Evolutionary conservation across 2,888 invertebrate species (phyloP), one percentile per base, ranked within the genome.

Genomic region (Torymus tubicola): DNA sequence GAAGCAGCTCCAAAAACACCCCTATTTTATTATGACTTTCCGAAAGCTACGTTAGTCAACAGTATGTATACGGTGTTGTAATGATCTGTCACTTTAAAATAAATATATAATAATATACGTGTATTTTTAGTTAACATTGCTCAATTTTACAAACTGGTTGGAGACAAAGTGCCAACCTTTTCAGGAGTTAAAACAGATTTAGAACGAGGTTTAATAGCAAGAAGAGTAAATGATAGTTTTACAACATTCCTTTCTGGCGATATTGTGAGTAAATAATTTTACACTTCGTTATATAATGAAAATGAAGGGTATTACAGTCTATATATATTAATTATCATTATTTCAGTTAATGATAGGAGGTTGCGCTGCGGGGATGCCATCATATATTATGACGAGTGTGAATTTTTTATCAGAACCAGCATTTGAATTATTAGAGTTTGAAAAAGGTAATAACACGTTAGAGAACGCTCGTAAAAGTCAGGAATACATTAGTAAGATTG

Each of bases 161-260:
- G 92, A 0, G 91, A 91, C 3, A 89, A 92, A 78, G 93, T 97
- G 68, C 94, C 96, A 0, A 96, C 94, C 75, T 95, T 97, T 87
- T 93, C 93, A 80, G 97, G 97, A 4, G 92, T 96, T 21, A 97
- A 97, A 89, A 93, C 93, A 52, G 94, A 95, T 87, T 91, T 96
- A 60, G 93, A 93, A 77, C 95, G 95, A 88, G 95, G 93, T 0
- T 91, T 93, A 0, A 93, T 93, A 84, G 94, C 94, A 2, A 85
- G 94, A 3, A 91, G 92, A 76, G 92, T 92, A 0, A 88, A 93
- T 55, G 91, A 92, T 2, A 92, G 91, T 83, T 93, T 92, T 87
- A 91, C 91, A 67, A 90, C 95, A 76, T 94, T 94, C 89, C 92
- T 95, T 58, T 96, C 95, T 72, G 93, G 93, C 85, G 95, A 96